A percentile compares a stretch with the other conserved stretches of the same genome.
phyloP scores from a whole-genome alignment of 2,888 invertebrate species.

The Lumbricus terrestris region DNA sequence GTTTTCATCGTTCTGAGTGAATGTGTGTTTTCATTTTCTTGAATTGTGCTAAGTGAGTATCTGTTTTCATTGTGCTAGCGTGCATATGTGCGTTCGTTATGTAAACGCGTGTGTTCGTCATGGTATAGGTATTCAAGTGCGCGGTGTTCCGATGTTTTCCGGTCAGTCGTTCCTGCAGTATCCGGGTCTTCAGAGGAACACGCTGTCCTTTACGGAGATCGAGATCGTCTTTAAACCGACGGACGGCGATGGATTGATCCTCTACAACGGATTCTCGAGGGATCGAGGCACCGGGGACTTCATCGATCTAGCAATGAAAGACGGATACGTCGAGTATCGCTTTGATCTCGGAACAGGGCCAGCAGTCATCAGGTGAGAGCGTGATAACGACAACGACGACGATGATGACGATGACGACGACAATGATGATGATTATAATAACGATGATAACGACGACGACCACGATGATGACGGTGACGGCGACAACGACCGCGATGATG shows the following conservation, averaged over 20 bases:
- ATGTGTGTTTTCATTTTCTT: too few species aligned
- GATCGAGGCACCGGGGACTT: slow-evolving; percentile 88
- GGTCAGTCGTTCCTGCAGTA: slow-evolving; percentile 88
- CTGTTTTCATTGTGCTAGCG: too few species aligned
- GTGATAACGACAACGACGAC: not conserved
- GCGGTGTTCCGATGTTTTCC: slow-evolving; percentile 84
- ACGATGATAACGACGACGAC: too few species aligned
- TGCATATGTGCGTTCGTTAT: not conserved
- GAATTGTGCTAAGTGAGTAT: too few species aligned
- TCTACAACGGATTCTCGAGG: slow-evolving; percentile 84
- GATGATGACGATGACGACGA: not conserved
- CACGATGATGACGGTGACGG: too few species aligned
- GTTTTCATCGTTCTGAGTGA: too few species aligned
- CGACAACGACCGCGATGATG: too few species aligned
- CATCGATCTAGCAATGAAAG: slow-evolving; percentile 76
- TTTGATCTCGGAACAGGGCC: slow-evolving; percentile 89
- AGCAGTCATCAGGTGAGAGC: slow-evolving; percentile 73
- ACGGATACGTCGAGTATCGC: slow-evolving; percentile 79
- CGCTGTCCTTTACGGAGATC: slow-evolving; percentile 86
- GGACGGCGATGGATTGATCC: slow-evolving; percentile 65
- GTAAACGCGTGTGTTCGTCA: not conserved
- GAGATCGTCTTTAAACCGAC: slow-evolving; percentile 79
- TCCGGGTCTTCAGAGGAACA: slow-evolving; percentile 79
- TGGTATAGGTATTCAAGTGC: slow-evolving; percentile 40
- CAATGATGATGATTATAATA: too few species aligned